Percentiles rank a stretch among this genome's conserved stretches.
Evolutionary conservation across 2,113 vertebrate species (phyloP).

Genomic region (Perca schrenkii): DNA sequence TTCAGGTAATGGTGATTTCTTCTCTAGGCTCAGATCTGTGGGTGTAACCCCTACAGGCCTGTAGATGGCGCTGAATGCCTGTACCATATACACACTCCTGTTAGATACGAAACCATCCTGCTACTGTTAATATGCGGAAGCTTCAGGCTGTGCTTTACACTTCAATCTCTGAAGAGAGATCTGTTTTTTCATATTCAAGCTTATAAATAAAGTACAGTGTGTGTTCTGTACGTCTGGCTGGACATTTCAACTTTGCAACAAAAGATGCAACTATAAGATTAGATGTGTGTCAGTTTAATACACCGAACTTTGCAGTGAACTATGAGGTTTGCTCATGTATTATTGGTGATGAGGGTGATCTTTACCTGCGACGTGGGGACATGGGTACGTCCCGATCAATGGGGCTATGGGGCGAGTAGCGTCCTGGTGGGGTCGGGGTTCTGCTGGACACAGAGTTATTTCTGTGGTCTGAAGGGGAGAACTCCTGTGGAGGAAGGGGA

Average conservation of each 20-base stretch:
- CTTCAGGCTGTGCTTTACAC: background rate
- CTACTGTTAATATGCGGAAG: background rate
- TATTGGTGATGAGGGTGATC: background rate
- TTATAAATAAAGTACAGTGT: background rate
- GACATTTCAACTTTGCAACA: background rate
- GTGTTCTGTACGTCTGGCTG: background rate
- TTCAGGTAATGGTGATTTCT: background rate
- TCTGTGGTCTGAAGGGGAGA: slow-evolving; percentile 78
- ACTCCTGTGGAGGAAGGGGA: slow-evolving; percentile 72
- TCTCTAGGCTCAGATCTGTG: background rate
- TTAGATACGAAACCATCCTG: background rate
- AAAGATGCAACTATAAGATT: background rate
- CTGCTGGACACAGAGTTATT: slow-evolving; percentile 81
- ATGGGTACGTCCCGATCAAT: slow-evolving; percentile 76
- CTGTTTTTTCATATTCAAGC: background rate
- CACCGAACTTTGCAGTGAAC: background rate
- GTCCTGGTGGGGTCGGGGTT: slow-evolving; percentile 85
- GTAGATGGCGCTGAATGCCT: slow-evolving; percentile 22
- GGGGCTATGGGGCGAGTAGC: slow-evolving; percentile 82
- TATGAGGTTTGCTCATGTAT: background rate
- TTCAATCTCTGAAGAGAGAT: background rate
- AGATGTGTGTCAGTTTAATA: background rate
- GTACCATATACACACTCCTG: background rate
- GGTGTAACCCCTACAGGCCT: background rate
- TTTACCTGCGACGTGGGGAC: slow-evolving; percentile 84